Conservation (phyloP, 2,113 vertebrate genomes). For the Tor tambroides region DNA sequence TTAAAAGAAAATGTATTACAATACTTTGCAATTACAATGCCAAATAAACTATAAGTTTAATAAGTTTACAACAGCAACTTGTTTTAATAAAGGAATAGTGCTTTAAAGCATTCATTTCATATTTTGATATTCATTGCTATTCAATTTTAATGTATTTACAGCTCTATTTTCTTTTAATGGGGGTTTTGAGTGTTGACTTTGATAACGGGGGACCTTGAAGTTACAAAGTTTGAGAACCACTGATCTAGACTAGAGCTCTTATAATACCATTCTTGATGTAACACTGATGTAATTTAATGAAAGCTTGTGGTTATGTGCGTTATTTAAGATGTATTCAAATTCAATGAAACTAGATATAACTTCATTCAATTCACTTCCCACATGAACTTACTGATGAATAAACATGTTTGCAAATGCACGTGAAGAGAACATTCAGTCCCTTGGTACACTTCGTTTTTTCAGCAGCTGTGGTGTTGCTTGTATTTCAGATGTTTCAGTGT, state of each 20-base stretch:
- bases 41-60: too few species aligned
- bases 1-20: too few species aligned
- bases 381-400: neutral
- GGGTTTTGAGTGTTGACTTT: neutral
- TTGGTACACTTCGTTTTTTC: neutral
- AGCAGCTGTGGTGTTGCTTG: neutral
- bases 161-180: too few species aligned
- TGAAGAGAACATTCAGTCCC: constrained; percentile 9
- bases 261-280: constrained; percentile 13
- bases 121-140: too few species aligned
- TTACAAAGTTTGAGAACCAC: neutral
- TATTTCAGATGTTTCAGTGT: constrained; percentile 20
- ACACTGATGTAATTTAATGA: constrained; percentile 4
- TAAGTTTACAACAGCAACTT: too few species aligned
- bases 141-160: too few species aligned
- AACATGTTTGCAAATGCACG: neutral
- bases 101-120: too few species aligned
- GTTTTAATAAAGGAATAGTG: too few species aligned
- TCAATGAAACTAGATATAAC: neutral
- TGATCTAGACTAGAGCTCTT: neutral
- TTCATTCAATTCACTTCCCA: neutral
- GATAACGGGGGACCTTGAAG: neutral
- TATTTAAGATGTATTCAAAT: neutral
- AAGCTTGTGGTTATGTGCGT: neutral
- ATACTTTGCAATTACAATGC: too few species aligned